Percentiles rank a stretch among this genome's conserved stretches.
These are phyloP conservation scores for Strigops habroptila DNA, from an alignment of 2,113 vertebrate species.

Conservation along the genomic window DNA sequence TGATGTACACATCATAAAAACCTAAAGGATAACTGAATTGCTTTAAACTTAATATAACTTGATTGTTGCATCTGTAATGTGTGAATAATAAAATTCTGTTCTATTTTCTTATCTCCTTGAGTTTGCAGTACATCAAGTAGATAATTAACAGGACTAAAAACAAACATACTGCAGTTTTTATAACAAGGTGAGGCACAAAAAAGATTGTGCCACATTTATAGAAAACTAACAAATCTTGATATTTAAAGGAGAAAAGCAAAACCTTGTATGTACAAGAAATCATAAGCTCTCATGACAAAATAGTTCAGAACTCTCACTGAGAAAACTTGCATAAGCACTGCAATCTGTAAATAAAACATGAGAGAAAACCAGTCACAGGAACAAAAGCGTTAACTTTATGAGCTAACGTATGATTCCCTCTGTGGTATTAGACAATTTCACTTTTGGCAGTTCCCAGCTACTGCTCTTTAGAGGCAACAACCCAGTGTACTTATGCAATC, in stretches of 20 bases:
- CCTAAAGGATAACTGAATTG: not conserved
- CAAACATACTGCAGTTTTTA: not conserved
- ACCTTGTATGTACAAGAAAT: fast-evolving
- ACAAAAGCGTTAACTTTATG: not conserved
- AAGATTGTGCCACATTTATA: not conserved
- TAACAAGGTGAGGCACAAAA: not conserved
- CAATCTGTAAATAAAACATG: not conserved
- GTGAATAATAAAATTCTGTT: not conserved
- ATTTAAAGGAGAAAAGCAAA: not conserved
- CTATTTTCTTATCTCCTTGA: not conserved
- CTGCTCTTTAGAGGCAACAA: not conserved
- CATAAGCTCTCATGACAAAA: not conserved
- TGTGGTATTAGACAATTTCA: not conserved
- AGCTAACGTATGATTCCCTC: not conserved
- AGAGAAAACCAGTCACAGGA: not conserved
- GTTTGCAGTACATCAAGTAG: not conserved
- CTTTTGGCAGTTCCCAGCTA: not conserved
- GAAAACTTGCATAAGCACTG: not conserved
- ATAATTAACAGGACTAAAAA: not conserved
- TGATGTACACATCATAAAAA: not conserved
- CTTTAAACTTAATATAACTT: not conserved
- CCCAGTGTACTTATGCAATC: not conserved
- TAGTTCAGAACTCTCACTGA: not conserved
- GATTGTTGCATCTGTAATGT: not conserved
- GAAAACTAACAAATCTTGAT: not conserved